Evolutionary conservation across 2,113 vertebrate genomes (phyloP).

Genomic region (Myxocyprinus asiaticus): DNA sequence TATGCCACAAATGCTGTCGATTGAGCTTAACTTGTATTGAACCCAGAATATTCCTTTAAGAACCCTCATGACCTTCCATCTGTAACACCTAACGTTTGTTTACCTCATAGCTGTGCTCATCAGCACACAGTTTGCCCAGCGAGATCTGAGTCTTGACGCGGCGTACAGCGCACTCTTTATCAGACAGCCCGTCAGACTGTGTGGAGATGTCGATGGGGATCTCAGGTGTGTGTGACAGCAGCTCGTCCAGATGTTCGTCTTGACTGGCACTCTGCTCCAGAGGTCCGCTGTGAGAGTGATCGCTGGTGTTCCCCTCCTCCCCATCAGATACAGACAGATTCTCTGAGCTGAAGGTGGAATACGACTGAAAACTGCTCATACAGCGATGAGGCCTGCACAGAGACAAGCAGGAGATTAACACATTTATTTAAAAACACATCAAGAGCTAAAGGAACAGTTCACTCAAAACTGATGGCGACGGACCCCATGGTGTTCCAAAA

Average conservation of each 20-base stretch:
- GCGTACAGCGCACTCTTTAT: conserved; percentile 96
- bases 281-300: conserved; percentile 90
- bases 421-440: too few relatives aligned
- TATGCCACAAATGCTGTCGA: too few relatives aligned
- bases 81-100: conserved; percentile 33
- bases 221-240: conserved; percentile 92
- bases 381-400: conserved; percentile 82
- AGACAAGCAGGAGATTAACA: too few relatives aligned
- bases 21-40: too few relatives aligned
- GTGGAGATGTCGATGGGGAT: conserved; percentile 97
- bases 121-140: conserved; percentile 90
- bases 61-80: too few relatives aligned
- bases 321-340: conserved; percentile 96
- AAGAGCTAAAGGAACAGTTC: too few relatives aligned
- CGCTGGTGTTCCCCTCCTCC: conserved; percentile 98
- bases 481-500: too few relatives aligned
- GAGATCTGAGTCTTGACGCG: conserved; percentile 99
- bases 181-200: conserved; percentile 95
- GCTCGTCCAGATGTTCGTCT: conserved; percentile 88
- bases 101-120: conserved; percentile 93
- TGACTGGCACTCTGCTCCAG: conserved; percentile 83
- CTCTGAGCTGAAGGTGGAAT: conserved; percentile 98
- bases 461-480: too few relatives aligned
- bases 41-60: too few relatives aligned
- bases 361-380: conserved; percentile 95